Evolutionary conservation across 2,797 vertebrate genomes (phyloP), one percentile per base, ranked within the genome.

Genomic region (Oceanodroma leucorhoa): DNA sequence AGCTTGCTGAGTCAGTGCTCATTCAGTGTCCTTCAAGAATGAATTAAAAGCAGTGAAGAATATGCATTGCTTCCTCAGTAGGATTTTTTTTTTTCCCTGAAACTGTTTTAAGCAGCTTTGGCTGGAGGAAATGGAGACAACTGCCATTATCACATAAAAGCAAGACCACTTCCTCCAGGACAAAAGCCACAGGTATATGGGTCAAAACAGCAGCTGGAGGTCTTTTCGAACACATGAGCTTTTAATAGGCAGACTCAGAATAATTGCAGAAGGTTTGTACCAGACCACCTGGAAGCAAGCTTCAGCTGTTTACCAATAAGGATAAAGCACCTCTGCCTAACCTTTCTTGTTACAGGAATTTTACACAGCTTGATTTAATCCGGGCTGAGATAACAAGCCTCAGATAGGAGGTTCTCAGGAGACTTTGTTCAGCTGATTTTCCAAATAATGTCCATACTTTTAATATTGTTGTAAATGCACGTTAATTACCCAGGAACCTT

Each of bases 1-100:
- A 86, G 30, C 46, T 92, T 89, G 95, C 91, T 94, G 85, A 94
- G 64, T 94, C 94, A 96, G 90, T 60, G 55, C 24, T 90, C 55
- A 11, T 77, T 83, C 76, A 69, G 30, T 43, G 45, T 93, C 85
- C 81, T 95, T 94, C 83, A 87, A 94, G 70, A 73, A 88, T 61
- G 54, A 94, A 85, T 85, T 89, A 73, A 83, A 90, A 85, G 34
- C 7, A 3, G 4, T 73, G 70, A 85, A 70, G 53, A 93, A 92
- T 46, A 87, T 55, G 10, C 41, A 92, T 91, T 94, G 9, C 48
- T 96, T 95, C 91, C 83, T 88, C 67, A 9, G 34, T 24, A 62
- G 24, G 29, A n/a, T 21, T 50, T 87, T 80, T 51, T 34, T 78
- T 71, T 77, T 89, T 60, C 1, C 76, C 85, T 84, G 77, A 84